phyloP scores from a whole-genome alignment of 1,140 invertebrate species.

The Lordiphosa mommai region DNA sequence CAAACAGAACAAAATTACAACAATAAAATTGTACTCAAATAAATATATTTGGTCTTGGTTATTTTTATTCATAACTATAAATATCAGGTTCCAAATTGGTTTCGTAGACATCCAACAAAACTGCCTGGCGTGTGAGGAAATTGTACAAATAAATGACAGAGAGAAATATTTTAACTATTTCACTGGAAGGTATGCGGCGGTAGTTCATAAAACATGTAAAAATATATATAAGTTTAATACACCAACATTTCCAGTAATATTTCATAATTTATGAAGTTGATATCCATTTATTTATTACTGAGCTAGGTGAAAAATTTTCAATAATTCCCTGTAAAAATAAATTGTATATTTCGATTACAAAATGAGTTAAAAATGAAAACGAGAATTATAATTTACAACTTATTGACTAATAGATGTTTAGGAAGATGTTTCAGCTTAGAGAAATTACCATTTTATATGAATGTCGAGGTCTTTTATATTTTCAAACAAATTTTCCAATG shows the following conservation, averaged over 20 bases:
- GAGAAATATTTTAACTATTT: not conserved
- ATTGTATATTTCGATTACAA: not conserved
- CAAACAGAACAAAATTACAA: too few species aligned
- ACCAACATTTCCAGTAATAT: constrained; percentile 5
- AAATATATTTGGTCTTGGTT: too few species aligned
- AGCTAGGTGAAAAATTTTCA: not conserved
- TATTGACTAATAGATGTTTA: not conserved
- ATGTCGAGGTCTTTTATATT: not conserved
- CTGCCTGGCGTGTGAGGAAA: not conserved
- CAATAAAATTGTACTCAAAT: too few species aligned
- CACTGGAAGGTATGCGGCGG: not conserved
- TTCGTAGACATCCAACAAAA: not conserved
- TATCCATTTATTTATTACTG: not conserved
- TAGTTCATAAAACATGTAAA: not conserved
- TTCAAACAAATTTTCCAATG: not conserved
- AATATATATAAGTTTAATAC: not conserved
- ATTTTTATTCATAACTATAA: too few species aligned
- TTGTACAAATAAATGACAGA: too few species aligned
- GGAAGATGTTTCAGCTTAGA: not conserved
- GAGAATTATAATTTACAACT: not conserved
- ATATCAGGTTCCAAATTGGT: not conserved
- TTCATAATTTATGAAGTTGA: not conserved
- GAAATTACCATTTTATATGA: not conserved
- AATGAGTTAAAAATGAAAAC: not conserved
- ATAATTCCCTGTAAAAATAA: not conserved